A percentile compares a stretch with the other conserved stretches of the same genome.
Evolutionary conservation across 2,113 vertebrate genomes (phyloP).

Genomic region (Sylvilagus bachmani): DNA sequence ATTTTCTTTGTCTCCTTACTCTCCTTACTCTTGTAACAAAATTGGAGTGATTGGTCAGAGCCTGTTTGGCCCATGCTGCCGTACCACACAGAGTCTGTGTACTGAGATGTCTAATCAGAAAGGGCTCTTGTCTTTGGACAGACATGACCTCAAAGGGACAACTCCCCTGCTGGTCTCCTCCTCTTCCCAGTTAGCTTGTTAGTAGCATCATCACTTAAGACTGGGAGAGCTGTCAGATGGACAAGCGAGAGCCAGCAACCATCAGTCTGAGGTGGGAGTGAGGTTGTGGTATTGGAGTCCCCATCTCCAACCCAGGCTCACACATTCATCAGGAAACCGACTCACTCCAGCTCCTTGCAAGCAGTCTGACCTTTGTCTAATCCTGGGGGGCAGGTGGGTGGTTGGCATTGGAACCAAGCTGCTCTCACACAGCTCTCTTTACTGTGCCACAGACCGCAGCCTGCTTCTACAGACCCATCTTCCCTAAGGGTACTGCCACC

Average conservation of each 20-base stretch:
- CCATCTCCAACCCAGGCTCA: neutral
- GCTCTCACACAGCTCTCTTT: rapidly evolving
- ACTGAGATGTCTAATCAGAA: neutral
- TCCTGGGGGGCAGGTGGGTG: neutral
- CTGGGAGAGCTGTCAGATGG: neutral
- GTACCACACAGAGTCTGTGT: rapidly evolving
- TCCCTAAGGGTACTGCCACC: neutral
- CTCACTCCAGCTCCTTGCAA: neutral
- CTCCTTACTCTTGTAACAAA: neutral
- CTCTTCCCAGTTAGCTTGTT: neutral
- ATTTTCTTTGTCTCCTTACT: neutral
- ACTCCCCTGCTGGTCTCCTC: neutral
- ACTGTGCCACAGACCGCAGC: neutral
- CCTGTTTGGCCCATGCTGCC: neutral
- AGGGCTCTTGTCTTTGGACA: neutral
- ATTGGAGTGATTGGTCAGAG: neutral
- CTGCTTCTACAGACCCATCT: neutral
- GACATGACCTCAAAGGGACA: neutral
- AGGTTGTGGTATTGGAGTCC: neutral
- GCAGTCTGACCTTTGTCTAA: neutral
- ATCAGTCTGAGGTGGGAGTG: neutral
- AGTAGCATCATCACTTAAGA: neutral
- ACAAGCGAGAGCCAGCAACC: neutral
- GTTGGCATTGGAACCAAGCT: neutral
- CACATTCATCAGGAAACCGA: neutral